These are phyloP conservation scores for Dicyrtoma fusca DNA, from an alignment of 2,888 invertebrate genomes.

Conservation along the genomic window DNA sequence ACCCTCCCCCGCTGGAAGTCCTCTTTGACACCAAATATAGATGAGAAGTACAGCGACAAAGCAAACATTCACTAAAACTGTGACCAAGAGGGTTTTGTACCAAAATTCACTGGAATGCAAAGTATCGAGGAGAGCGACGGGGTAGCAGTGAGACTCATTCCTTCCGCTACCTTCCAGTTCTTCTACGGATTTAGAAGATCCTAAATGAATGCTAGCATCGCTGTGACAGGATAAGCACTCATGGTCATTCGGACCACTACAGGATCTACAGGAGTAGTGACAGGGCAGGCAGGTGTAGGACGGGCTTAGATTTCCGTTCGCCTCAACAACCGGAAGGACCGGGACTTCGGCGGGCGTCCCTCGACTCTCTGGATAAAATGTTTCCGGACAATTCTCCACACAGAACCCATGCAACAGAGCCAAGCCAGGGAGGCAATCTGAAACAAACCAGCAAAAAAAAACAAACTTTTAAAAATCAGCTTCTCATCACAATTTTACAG, in stretches of 20 bases:
- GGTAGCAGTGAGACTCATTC: conserved; percentile 62
- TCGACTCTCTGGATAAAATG: conserved; percentile 45
- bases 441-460: conserved; percentile 61
- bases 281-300: conserved; percentile 66
- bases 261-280: conserved; percentile 75
- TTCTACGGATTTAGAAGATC: conserved; percentile 56
- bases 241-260: conserved; percentile 70
- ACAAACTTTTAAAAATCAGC: neutral
- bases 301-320: neutral
- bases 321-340: neutral
- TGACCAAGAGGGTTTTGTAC: conserved; percentile 62
- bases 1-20: conserved; percentile 8
- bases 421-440: conserved; percentile 71
- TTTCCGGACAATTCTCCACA: conserved; percentile 65
- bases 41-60: conserved; percentile 56
- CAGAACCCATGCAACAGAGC: conserved; percentile 67
- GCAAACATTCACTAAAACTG: conserved; percentile 60
- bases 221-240: conserved; percentile 71
- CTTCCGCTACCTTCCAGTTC: conserved; percentile 59
- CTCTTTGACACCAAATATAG: conserved; percentile 43
- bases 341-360: conserved; percentile 5
- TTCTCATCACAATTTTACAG: too few relatives aligned
- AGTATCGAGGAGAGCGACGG: conserved; percentile 62
- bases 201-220: conserved; percentile 63
- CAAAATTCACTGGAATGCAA: conserved; percentile 63